Conservation (phyloP, 64 coral and sea anemone species). For the Montipora efflorescens region DNA sequence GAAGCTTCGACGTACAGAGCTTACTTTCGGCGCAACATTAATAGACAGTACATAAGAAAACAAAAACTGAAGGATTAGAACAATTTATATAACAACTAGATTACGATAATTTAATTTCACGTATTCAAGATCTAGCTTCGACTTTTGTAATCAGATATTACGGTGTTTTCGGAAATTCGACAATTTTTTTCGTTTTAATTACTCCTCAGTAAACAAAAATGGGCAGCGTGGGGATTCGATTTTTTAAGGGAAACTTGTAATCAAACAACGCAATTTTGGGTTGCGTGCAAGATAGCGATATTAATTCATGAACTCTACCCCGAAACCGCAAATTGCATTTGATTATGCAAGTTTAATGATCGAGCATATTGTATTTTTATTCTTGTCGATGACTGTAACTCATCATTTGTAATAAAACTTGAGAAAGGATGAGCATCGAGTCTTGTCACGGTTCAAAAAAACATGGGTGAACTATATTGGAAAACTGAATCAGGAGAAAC, state of each 20-base stretch:
- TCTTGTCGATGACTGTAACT: slow-evolving; percentile 14
- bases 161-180: background rate
- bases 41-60: slow-evolving; percentile 4
- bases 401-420: slow-evolving; percentile 35
- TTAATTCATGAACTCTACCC: slow-evolving; percentile 33
- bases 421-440: background rate
- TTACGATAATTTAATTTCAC: slow-evolving; percentile 58
- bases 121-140: background rate
- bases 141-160: background rate
- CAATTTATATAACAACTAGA: slow-evolving; percentile 54
- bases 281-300: slow-evolving; percentile 42
- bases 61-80: slow-evolving; percentile 30
- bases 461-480: slow-evolving; percentile 13
- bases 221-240: background rate
- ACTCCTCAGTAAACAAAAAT: background rate
- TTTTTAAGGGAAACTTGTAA: background rate
- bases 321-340: slow-evolving; percentile 58
- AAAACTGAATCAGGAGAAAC: background rate
- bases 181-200: background rate
- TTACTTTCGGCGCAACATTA: slow-evolving; percentile 26
- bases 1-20: slow-evolving; percentile 46
- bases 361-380: slow-evolving; percentile 46
- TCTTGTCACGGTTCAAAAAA: slow-evolving; percentile 24
- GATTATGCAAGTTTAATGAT: slow-evolving; percentile 63
- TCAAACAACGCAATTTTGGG: slow-evolving; percentile 27